Evolutionary conservation across 2,113 vertebrate genomes (phyloP).

Genomic region (Alectura lathami): DNA sequence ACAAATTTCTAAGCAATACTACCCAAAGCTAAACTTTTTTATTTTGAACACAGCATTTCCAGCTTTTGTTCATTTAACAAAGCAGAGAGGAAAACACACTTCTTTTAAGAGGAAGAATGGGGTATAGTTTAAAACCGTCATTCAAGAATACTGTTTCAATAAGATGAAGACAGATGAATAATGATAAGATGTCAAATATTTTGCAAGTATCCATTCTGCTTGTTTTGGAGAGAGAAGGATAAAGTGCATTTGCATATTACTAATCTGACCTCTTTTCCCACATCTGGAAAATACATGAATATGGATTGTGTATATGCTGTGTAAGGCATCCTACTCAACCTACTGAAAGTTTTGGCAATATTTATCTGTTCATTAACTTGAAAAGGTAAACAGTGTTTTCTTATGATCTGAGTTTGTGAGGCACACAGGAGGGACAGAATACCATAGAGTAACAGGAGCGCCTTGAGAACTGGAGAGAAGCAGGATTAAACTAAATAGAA

Average conservation of each 20-base stretch:
- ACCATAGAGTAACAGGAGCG: background rate
- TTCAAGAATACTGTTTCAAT: background rate
- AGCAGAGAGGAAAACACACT: background rate
- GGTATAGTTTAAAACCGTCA: background rate
- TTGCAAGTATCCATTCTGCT: background rate
- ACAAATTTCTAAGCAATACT: background rate
- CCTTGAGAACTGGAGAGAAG: background rate
- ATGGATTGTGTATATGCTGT: background rate
- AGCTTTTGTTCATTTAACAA: background rate
- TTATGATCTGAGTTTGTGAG: background rate
- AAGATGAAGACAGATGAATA: background rate
- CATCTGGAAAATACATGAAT: background rate
- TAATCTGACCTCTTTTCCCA: background rate
- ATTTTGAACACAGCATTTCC: background rate
- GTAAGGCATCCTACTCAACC: background rate
- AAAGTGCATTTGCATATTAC: background rate
- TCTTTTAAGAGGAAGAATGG: background rate
- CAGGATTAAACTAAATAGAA: background rate
- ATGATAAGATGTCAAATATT: background rate
- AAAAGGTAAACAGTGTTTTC: background rate
- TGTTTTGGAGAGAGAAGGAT: background rate
- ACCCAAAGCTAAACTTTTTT: background rate
- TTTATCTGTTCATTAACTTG: background rate
- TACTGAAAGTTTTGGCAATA: background rate
- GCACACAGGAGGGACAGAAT: background rate